Evolutionary conservation across 1,140 invertebrate species (phyloP).

Genomic region (Cotesia chilonis): DNA sequence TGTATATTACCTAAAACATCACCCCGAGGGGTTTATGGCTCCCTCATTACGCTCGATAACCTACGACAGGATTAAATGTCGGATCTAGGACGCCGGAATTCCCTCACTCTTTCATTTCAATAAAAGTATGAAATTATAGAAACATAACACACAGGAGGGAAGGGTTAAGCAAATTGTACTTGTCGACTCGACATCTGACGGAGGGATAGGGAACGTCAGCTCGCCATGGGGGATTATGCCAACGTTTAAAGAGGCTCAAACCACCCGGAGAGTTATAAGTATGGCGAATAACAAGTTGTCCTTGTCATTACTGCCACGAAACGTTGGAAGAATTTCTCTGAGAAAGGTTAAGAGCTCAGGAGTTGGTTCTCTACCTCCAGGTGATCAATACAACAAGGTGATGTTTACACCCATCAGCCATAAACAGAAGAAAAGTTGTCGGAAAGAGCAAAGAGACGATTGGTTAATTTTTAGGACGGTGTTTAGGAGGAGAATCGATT

Average conservation of each 20-base stretch:
- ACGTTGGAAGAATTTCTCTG: constrained; percentile 17
- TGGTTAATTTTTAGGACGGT: constrained; percentile 7
- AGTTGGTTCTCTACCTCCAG: background rate
- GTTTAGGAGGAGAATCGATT: constrained; percentile 17
- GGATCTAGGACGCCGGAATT: background rate
- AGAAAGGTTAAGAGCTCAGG: background rate
- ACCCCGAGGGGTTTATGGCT: constrained; percentile 11
- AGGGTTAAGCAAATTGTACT: background rate
- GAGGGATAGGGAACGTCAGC: background rate
- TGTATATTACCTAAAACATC: constrained; percentile 20
- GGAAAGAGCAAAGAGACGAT: background rate
- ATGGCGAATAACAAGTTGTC: background rate
- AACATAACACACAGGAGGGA: background rate
- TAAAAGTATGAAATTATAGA: background rate
- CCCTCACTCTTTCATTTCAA: background rate
- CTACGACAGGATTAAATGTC: constrained; percentile 33
- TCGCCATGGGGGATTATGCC: constrained; percentile 31
- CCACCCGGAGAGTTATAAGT: background rate
- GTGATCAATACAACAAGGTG: too few relatives aligned
- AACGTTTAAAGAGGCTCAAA: constrained; percentile 9
- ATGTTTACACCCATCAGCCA: too few relatives aligned
- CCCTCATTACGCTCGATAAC: constrained; percentile 24
- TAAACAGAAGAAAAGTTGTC: background rate
- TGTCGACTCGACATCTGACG: background rate
- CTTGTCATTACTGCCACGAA: constrained; percentile 30